Conservation (phyloP, 2,888 invertebrate species). For the Conomelus anceps region DNA sequence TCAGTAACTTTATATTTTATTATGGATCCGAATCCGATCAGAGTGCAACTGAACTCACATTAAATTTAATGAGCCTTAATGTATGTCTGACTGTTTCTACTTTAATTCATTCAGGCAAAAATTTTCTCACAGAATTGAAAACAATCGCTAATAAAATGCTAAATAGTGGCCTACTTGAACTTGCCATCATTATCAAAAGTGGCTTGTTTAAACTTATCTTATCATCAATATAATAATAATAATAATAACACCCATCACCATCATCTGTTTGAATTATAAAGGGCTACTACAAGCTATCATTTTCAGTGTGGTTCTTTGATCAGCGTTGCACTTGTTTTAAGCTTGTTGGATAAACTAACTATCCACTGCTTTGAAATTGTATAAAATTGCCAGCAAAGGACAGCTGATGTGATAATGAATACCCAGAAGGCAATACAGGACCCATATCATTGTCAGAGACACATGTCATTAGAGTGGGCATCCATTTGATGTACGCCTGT, state of each 20-base stretch:
- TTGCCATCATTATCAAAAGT: neutral
- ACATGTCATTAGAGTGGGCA: neutral
- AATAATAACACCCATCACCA: neutral
- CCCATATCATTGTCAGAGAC: neutral
- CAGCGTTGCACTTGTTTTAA: neutral
- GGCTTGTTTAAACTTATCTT: neutral
- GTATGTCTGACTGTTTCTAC: too few relatives aligned
- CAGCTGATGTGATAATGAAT: neutral
- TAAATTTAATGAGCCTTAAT: too few relatives aligned
- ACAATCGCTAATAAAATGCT: neutral
- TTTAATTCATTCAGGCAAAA: neutral
- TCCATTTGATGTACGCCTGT: too few relatives aligned
- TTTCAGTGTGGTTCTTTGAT: neutral
- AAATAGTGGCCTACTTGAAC: neutral
- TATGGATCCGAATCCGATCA: too few relatives aligned
- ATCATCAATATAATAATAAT: neutral
- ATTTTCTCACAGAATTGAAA: neutral
- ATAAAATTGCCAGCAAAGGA: neutral
- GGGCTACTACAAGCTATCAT: neutral
- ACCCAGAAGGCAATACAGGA: neutral
- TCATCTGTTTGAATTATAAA: neutral
- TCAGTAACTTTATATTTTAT: too few relatives aligned
- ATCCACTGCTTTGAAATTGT: neutral
- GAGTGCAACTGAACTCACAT: too few relatives aligned
- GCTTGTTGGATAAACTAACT: neutral